A percentile compares a stretch with the other conserved stretches of the same genome.
phyloP scores from a whole-genome alignment of 2,888 invertebrate genomes.

The Leptopterna dolabrata region DNA sequence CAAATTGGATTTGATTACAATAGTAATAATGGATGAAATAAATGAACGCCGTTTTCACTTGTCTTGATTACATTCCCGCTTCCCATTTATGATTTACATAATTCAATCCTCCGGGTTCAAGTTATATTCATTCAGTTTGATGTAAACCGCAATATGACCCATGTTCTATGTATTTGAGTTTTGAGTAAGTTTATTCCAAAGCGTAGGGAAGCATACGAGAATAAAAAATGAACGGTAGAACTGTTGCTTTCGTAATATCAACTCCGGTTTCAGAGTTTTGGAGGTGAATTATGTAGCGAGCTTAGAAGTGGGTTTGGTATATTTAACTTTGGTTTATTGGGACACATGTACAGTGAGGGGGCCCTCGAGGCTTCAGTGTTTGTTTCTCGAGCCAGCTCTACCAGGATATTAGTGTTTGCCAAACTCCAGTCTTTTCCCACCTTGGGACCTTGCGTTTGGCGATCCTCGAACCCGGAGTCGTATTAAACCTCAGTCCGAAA shows the following conservation, averaged over 20 bases:
- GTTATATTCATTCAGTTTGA: background rate
- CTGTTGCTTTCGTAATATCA: constrained; percentile 10
- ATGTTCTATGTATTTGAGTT: background rate
- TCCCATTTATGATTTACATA: no score
- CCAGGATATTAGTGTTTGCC: constrained; percentile 52
- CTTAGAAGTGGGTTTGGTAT: constrained; percentile 12
- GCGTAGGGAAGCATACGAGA: background rate
- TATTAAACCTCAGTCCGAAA: background rate
- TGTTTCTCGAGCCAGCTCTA: constrained; percentile 28
- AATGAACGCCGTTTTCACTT: no score
- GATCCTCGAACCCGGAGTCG: background rate
- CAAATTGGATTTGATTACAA: no score
- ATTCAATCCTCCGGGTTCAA: no score
- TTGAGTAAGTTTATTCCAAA: background rate
- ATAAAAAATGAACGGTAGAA: background rate
- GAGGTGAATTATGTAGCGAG: constrained; percentile 26
- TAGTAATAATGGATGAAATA: no score
- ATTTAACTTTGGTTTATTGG: constrained; percentile 49
- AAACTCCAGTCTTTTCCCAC: constrained; percentile 40
- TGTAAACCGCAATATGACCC: background rate
- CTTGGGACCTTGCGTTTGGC: constrained; percentile 20
- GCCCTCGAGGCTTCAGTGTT: constrained; percentile 41
- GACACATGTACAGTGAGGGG: constrained; percentile 47
- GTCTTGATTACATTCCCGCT: no score
- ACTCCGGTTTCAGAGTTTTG: background rate